Percentiles rank a stretch among this genome's conserved stretches.
phyloP scores from a whole-genome alignment of 2,797 vertebrate species.

The Liparis tanakae region DNA sequence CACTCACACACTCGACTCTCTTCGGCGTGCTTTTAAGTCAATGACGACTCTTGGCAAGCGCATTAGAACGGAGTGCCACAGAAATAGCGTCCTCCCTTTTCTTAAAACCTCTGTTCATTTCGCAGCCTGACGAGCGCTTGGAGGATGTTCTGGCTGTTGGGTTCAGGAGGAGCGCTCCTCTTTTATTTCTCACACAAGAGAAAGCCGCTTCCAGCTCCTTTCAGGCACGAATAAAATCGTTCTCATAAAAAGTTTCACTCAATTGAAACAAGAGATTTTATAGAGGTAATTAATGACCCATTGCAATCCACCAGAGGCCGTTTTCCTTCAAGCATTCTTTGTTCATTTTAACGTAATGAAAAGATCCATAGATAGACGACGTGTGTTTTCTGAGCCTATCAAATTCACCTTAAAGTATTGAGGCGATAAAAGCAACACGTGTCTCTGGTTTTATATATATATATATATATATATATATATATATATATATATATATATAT shows the following conservation, averaged over 20 bases:
- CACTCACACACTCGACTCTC: constrained; percentile 27
- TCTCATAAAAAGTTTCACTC: constrained; percentile 46
- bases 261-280: constrained; percentile 56
- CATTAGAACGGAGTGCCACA: constrained; percentile 47
- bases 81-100: constrained; percentile 54
- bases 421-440: neutral
- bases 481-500: too few species aligned
- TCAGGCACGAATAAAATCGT: constrained; percentile 49
- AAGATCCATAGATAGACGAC: constrained; percentile 35
- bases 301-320: constrained; percentile 41
- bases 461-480: too few species aligned
- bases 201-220: constrained; percentile 47
- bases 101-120: constrained; percentile 43
- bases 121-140: constrained; percentile 37
- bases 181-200: constrained; percentile 43
- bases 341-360: constrained; percentile 58
- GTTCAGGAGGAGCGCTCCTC: constrained; percentile 38
- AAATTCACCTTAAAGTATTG: constrained; percentile 25
- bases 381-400: neutral
- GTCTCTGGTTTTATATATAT: neutral
- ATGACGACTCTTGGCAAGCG: constrained; percentile 53
- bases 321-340: constrained; percentile 56
- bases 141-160: constrained; percentile 42
- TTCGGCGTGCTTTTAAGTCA: constrained; percentile 56
- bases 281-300: constrained; percentile 58